These are phyloP conservation scores for Xestia rhomboidea DNA, from an alignment of 2,888 invertebrate genomes.

Conservation along the genomic window DNA sequence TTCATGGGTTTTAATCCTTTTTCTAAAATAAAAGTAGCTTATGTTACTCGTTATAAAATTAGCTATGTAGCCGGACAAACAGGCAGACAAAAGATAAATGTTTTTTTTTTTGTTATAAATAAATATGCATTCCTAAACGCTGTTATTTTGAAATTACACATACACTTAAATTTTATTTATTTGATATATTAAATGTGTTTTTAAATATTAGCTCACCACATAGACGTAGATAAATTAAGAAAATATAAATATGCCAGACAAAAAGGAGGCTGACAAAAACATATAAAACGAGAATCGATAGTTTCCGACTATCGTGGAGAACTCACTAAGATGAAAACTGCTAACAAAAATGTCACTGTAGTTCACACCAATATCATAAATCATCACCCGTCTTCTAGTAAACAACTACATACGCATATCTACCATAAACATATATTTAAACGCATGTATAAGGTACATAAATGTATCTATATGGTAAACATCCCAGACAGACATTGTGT, in stretches of 20 bases:
- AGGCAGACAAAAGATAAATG: too few relatives aligned
- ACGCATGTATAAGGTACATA: not conserved
- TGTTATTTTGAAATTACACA: too few relatives aligned
- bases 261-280: not conserved
- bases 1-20: too few relatives aligned
- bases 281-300: not conserved
- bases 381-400: not conserved
- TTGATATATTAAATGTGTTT: too few relatives aligned
- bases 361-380: slow-evolving; percentile 8
- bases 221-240: not conserved
- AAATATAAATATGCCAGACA: not conserved
- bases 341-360: not conserved
- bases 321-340: not conserved
- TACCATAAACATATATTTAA: not conserved
- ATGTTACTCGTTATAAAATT: too few relatives aligned
- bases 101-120: too few relatives aligned
- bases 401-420: not conserved
- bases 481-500: not conserved
- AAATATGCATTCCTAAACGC: too few relatives aligned
- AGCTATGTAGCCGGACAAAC: too few relatives aligned
- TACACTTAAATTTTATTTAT: too few relatives aligned
- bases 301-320: not conserved
- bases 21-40: too few relatives aligned
- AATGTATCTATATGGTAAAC: not conserved
- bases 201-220: not conserved